These are phyloP conservation scores for Lepidonotus clava DNA, from an alignment of 2,888 invertebrate genomes.

Conservation along the genomic window DNA sequence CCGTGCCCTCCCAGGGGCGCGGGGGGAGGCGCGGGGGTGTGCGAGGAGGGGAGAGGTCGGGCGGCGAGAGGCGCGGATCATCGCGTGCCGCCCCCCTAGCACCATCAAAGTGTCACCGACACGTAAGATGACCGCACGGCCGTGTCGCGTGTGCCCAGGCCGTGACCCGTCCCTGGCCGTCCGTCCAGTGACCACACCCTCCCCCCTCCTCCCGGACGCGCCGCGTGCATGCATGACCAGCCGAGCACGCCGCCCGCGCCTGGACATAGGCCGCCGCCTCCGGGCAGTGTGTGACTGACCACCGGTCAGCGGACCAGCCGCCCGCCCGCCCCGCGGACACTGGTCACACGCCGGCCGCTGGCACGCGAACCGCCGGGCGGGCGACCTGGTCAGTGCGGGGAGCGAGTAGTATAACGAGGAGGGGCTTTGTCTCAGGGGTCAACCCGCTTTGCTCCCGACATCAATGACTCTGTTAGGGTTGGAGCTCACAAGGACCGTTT, in stretches of 20 bases:
- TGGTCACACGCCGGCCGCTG: constrained; percentile 18
- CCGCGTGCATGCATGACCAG: constrained; percentile 7
- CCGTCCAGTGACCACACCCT: background rate
- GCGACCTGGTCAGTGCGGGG: background rate
- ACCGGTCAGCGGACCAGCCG: constrained; percentile 3
- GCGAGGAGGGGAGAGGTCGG: background rate
- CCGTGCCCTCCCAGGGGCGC: constrained; percentile 26
- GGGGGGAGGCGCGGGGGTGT: background rate
- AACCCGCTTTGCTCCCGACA: background rate
- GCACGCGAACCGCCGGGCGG: constrained; percentile 22
- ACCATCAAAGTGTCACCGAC: constrained; percentile 43
- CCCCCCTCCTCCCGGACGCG: background rate
- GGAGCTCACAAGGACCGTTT: background rate
- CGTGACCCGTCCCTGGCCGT: background rate
- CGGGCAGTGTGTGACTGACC: constrained; percentile 16
- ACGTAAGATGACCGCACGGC: constrained; percentile 52
- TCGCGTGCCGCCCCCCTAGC: background rate
- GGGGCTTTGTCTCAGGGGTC: constrained; percentile 1
- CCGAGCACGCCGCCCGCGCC: background rate
- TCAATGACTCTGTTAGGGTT: background rate
- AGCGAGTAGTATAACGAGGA: background rate
- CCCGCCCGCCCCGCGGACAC: background rate
- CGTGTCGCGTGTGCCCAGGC: constrained; percentile 43
- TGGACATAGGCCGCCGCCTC: background rate
- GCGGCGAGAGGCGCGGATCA: constrained; percentile 1